These are phyloP conservation scores for Monopis laevigella DNA, from an alignment of 2,888 invertebrate species.

Conservation along the genomic window DNA sequence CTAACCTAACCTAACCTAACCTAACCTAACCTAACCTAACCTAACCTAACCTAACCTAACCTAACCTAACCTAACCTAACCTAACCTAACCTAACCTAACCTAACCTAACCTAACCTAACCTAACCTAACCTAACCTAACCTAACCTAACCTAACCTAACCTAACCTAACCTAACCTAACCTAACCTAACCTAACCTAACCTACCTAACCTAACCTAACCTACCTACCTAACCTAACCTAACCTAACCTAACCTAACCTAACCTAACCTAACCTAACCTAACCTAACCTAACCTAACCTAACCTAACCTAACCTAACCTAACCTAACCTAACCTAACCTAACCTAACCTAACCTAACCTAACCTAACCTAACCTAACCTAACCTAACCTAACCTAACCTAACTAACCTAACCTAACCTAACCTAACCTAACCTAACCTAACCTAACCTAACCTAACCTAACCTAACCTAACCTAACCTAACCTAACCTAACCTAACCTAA, in stretches of 20 bases:
- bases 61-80: slow-evolving; percentile 18
- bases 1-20: slow-evolving; percentile 16
- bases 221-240: slow-evolving; percentile 20
- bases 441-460: slow-evolving; percentile 19
- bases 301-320: slow-evolving; percentile 22
- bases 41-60: slow-evolving; percentile 19
- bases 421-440: slow-evolving; percentile 23
- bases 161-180: slow-evolving; percentile 19
- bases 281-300: slow-evolving; percentile 19
- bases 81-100: slow-evolving; percentile 18
- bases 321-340: slow-evolving; percentile 22
- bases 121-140: slow-evolving; percentile 19
- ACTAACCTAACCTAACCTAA: slow-evolving; percentile 21
- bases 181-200: slow-evolving; percentile 21
- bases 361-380: slow-evolving; percentile 18
- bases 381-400: slow-evolving; percentile 21
- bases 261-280: slow-evolving; percentile 19
- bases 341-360: slow-evolving; percentile 19
- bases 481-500: slow-evolving; percentile 14
- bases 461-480: slow-evolving; percentile 15
- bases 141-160: slow-evolving; percentile 19
- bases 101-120: slow-evolving; percentile 19
- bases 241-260: slow-evolving; percentile 21
- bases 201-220: slow-evolving; percentile 23
- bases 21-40: slow-evolving; percentile 16